phyloP scores from a whole-genome alignment of 2,888 invertebrate species.

The Andrena fulva region DNA sequence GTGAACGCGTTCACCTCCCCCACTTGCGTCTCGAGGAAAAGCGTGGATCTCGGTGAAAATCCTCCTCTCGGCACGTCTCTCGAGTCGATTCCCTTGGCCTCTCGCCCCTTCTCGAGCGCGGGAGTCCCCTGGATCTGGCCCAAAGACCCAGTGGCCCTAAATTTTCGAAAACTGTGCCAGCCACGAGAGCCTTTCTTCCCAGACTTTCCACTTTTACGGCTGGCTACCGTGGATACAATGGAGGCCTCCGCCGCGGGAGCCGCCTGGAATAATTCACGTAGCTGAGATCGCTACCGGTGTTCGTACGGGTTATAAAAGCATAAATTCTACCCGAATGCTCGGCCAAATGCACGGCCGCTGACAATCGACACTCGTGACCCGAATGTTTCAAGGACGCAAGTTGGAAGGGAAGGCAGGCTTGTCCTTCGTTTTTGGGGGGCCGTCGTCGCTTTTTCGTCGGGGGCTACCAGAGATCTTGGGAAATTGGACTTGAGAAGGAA shows the following conservation, averaged over 20 bases:
- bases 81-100: neutral
- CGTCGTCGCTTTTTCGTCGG: neutral
- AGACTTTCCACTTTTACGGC: conserved; percentile 68
- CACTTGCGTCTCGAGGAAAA: neutral
- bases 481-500: too few species aligned
- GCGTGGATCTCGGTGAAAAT: conserved; percentile 46
- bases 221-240: conserved; percentile 29
- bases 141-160: conserved; percentile 72
- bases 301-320: conserved; percentile 64
- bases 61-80: neutral
- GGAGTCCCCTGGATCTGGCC: conserved; percentile 36
- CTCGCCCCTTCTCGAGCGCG: neutral
- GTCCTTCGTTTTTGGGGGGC: neutral
- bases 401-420: neutral
- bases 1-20: conserved; percentile 28
- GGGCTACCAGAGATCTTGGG: too few species aligned
- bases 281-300: conserved; percentile 59
- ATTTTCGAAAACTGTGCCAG: conserved; percentile 69
- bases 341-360: neutral
- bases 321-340: conserved; percentile 44
- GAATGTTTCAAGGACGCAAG: conserved; percentile 22
- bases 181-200: conserved; percentile 44
- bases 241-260: conserved; percentile 37
- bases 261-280: conserved; percentile 27
- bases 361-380: conserved; percentile 27